Base-by-base conservation (phyloP, 2,888 invertebrate genomes). In the Dicyrtoma fusca region DNA sequence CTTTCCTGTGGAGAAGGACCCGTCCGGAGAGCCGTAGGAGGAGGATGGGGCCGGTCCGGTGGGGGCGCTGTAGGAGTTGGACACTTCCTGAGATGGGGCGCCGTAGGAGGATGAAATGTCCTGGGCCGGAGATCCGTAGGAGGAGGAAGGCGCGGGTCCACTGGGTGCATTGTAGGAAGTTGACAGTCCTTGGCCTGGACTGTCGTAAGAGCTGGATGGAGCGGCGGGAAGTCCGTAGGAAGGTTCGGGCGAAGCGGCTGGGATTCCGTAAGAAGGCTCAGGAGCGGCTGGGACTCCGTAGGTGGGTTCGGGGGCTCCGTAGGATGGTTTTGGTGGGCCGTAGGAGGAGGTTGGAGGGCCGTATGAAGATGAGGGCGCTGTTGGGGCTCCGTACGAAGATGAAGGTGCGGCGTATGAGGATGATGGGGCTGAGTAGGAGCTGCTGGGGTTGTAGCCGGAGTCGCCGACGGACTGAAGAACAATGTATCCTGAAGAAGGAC, bases 401-500 rank as follows among this genome's bases (percentile, higher is more conserved):
- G 47, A 47, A 19, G 66, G 66, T 45, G 53, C 55, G 17, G 55
- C 6, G n/a, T 68, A 68, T 3, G 55, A 51, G 10, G 55, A 34
- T 8, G 66, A 55, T 4, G 66, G 55, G 23, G 55, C 44, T 3
- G 66, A 57, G 57, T 68, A 68, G 13, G 68, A 68, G n/a, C 68
- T 68, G 10, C 45, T 45, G n/a, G 57, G 68, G 26, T 57, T 59
- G 45, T 51, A 63, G 42, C 70, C 63, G 21, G 62, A 63, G 17
- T 63, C 42, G 17, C 75, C 77, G 63, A 77, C 79, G 11, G 77
- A 74, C 42, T 75, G 76, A 59, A 79, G 76, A 21, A 79, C 77
- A 65, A 79, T 77, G 74, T 73, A 77, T 13, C 79, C 79, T 17
- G 79, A 75, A 71, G 73, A 64, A 66, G 65, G 63, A 21, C 26